Percentiles rank a stretch among this genome's conserved stretches.
Conservation (phyloP, 2,888 invertebrate species). For the Empis livida region DNA sequence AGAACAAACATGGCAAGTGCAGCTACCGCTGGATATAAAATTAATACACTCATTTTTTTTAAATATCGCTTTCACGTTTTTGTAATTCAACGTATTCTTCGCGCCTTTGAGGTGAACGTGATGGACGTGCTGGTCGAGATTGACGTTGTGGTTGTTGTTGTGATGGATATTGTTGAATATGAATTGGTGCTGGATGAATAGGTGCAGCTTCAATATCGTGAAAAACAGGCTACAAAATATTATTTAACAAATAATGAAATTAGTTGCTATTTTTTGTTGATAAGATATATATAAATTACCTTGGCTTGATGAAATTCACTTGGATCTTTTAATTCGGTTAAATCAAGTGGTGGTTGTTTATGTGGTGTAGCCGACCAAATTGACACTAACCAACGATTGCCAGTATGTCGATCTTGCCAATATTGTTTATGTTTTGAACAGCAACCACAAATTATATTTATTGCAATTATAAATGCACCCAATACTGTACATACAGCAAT, state of each 20-base stretch:
- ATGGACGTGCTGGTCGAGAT: slow-evolving; percentile 27
- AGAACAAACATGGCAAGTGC: slow-evolving; percentile 60
- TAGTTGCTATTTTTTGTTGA: no score
- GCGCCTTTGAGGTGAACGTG: slow-evolving; percentile 21
- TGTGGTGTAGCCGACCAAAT: slow-evolving; percentile 76
- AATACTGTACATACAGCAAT: slow-evolving; percentile 66
- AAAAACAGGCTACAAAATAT: not conserved
- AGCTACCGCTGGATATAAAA: slow-evolving; percentile 67
- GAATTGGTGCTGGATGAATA: slow-evolving; percentile 11
- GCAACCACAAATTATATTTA: slow-evolving; percentile 69
- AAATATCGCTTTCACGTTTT: slow-evolving; percentile 72
- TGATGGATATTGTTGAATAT: slow-evolving; percentile 4
- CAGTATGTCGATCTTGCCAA: slow-evolving; percentile 73
- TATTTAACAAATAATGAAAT: not conserved
- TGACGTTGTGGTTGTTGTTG: slow-evolving; percentile 15
- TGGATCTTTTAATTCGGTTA: slow-evolving; percentile 54
- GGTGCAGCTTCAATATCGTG: slow-evolving; percentile 25
- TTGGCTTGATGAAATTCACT: slow-evolving; percentile 30
- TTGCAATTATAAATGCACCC: slow-evolving; percentile 51
- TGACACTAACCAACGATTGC: slow-evolving; percentile 69
- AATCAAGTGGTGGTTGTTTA: slow-evolving; percentile 67
- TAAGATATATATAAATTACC: slow-evolving; percentile 17
- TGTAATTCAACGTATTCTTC: slow-evolving; percentile 49
- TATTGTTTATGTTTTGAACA: slow-evolving; percentile 67
- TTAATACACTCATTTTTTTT: slow-evolving; percentile 51